Conservation (phyloP, 2,797 vertebrate genomes). For the Selene dorsalis region DNA sequence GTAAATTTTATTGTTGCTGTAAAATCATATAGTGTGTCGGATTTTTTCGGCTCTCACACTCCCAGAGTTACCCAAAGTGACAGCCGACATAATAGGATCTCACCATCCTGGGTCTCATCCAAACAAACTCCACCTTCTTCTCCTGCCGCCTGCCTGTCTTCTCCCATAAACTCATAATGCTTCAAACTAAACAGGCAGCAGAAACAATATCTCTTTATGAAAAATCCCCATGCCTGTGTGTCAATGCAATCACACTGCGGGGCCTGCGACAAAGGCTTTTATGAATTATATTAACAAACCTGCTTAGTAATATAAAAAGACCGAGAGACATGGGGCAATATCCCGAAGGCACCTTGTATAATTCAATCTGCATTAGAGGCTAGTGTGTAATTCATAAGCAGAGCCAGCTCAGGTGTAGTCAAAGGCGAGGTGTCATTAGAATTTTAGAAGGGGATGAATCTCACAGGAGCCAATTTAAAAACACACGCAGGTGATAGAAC, state of each 20-base stretch:
- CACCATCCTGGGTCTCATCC: conserved; percentile 57
- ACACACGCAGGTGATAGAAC: conserved; percentile 64
- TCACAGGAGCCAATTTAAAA: conserved; percentile 73
- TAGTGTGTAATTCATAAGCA: conserved; percentile 58
- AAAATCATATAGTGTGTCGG: conserved; percentile 54
- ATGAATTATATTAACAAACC: conserved; percentile 73
- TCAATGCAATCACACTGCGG: conserved; percentile 53
- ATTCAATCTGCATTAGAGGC: conserved; percentile 64
- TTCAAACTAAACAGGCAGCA: conserved; percentile 61
- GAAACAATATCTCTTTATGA: conserved; percentile 70
- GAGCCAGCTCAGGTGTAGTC: conserved; percentile 55
- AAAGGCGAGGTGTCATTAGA: conserved; percentile 49
- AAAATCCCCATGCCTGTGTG: conserved; percentile 40
- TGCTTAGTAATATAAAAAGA: conserved; percentile 71
- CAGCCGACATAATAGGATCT: conserved; percentile 75
- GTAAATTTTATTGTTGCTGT: conserved; percentile 55
- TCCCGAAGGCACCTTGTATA: conserved; percentile 58
- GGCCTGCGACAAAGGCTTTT: conserved; percentile 51
- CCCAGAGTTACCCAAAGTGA: conserved; percentile 67
- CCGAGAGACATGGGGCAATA: conserved; percentile 60
- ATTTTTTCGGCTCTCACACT: conserved; percentile 55
- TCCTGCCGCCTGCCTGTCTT: conserved; percentile 40
- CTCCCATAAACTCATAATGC: conserved; percentile 59
- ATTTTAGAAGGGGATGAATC: conserved; percentile 62
- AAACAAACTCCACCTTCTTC: conserved; percentile 60